Evolutionary conservation across 1,140 invertebrate species (phyloP).

Genomic region (Drosophila nikananu): DNA sequence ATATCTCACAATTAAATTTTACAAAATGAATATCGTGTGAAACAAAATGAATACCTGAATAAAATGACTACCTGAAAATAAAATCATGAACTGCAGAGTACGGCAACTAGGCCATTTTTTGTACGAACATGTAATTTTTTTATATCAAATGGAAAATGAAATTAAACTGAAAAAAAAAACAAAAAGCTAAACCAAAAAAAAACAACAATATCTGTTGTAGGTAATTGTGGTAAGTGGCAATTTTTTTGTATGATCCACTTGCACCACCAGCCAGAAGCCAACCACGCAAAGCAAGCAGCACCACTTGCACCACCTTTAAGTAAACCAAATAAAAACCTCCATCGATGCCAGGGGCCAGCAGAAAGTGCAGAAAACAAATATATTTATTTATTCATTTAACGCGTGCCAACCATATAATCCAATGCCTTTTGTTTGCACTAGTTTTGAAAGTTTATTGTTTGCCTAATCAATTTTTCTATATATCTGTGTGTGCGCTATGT

Average conservation of each 20-base stretch:
- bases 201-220: constrained; percentile 29
- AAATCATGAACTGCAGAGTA: constrained; percentile 30
- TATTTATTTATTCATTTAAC: constrained; percentile 28
- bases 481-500: constrained; percentile 15
- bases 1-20: constrained; percentile 70
- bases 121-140: constrained; percentile 63
- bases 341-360: constrained; percentile 15
- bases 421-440: constrained; percentile 15
- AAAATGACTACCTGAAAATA: constrained; percentile 49
- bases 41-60: constrained; percentile 63
- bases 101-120: constrained; percentile 58
- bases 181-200: background rate
- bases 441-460: constrained; percentile 9
- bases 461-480: constrained; percentile 3
- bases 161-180: constrained; percentile 26
- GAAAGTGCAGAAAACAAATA: constrained; percentile 23
- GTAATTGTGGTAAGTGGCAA: constrained; percentile 74
- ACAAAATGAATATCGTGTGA: constrained; percentile 59
- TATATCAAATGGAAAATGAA: constrained; percentile 52
- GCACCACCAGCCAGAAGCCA: constrained; percentile 17
- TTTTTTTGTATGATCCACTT: constrained; percentile 58
- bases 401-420: constrained; percentile 16
- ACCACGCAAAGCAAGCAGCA: constrained; percentile 17
- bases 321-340: background rate
- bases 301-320: constrained; percentile 22